Base-by-base conservation (phyloP, 2,888 invertebrate species). In the Meteorus cinctellus region DNA sequence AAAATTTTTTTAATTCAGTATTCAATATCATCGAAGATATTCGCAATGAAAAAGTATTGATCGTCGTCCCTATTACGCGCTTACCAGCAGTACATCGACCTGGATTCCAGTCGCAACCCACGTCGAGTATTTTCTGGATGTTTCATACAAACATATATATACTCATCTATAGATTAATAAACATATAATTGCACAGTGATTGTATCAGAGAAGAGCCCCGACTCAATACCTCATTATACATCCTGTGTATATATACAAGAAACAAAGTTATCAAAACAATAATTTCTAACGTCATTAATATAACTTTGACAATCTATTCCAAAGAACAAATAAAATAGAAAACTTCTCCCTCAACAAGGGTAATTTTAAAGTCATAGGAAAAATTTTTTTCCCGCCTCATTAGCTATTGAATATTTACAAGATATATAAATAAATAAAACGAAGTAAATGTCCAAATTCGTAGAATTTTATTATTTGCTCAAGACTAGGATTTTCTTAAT, bases 11-110 rank as follows among this genome's bases (percentile, higher is more conserved):
- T 14, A 0, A 48, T 48, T 48, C 14, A 48, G 6, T 55, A 79
- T 78, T 76, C 60, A 48, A 27, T 48, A 69, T 68, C 68, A 69
- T 51, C 16, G 27, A 3, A 41, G 14, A 72, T 14, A 19, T 51
- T 36, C 24, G 19, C 60, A 29, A 75, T 66, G 74, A 73, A 76
- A 78, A 75, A 75, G 80, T 82, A 84, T 84, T 80, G 85, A 84
- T 84, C 83, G 77, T 31, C 74, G 78, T 70, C 77, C 78, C 77
- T 85, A 81, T 83, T 82, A 78, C 66, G 77, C 70, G 77, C 68
- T 72, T 68, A 72, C 80, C 78, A 76, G 75, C 80, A 80, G 84
- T 84, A 80, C 84, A 82, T 82, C 82, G 84, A 82, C 84, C 84
- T 83, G 82, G 83, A 83, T 84, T 83, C 76, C 81, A 48, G 62